Evolutionary conservation across 2,888 invertebrate species (phyloP).

Genomic region (Agrochola lota): DNA sequence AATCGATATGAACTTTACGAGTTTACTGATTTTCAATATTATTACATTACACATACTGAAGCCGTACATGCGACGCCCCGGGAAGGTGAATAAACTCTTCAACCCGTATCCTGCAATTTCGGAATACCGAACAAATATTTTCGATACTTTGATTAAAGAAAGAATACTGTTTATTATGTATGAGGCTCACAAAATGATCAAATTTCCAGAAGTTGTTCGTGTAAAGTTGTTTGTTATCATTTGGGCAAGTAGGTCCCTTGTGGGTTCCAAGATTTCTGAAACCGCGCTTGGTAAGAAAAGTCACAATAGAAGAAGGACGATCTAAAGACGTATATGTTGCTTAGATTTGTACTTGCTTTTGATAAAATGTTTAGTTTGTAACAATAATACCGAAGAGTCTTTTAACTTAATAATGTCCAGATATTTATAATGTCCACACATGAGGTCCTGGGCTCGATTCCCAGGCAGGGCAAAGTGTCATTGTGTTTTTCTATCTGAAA

Average conservation of each 20-base stretch:
- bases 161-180: conserved; percentile 60
- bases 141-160: conserved; percentile 50
- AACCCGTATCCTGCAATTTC: conserved; percentile 44
- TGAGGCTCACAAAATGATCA: conserved; percentile 55
- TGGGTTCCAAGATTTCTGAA: conserved; percentile 49
- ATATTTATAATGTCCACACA: background rate
- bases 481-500: no score
- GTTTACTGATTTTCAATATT: conserved; percentile 45
- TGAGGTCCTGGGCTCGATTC: no score
- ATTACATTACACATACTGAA: conserved; percentile 49
- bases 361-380: conserved; percentile 23
- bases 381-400: background rate
- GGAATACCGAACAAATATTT: conserved; percentile 43
- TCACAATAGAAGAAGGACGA: conserved; percentile 33
- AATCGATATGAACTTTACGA: conserved; percentile 10
- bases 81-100: conserved; percentile 52
- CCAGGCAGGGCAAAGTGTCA: no score
- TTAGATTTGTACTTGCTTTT: conserved; percentile 20
- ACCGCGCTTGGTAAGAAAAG: conserved; percentile 22
- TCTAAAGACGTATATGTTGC: conserved; percentile 23
- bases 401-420: background rate
- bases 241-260: conserved; percentile 51
- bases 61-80: conserved; percentile 44
- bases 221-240: conserved; percentile 58
- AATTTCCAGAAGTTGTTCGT: conserved; percentile 58